These are phyloP conservation scores for cattle (Bos taurus) DNA, from an alignment of 2,113 vertebrate genomes.

Conservation along the genomic window DNA sequence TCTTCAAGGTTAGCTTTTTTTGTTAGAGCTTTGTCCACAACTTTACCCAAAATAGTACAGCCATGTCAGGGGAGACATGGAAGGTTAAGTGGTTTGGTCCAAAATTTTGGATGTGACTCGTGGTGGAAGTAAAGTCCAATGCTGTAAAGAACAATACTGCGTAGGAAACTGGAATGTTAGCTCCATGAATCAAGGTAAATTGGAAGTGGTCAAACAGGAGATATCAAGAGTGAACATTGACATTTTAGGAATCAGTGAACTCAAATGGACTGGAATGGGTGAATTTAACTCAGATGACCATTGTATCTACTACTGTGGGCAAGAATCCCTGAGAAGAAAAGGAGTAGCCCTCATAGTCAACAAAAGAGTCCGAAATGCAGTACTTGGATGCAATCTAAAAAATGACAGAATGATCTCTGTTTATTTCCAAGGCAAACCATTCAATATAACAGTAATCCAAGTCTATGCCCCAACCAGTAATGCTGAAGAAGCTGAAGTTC, in stretches of 20 bases:
- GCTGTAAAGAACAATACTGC: background rate
- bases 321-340: background rate
- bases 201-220: background rate
- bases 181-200: background rate
- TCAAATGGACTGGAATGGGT: background rate
- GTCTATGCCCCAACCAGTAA: background rate
- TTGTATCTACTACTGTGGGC: background rate
- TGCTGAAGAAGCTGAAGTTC: background rate
- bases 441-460: background rate
- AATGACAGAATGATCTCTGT: background rate
- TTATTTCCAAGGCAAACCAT: background rate
- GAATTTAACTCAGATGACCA: background rate
- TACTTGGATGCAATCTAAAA: background rate
- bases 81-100: background rate
- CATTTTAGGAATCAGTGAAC: background rate
- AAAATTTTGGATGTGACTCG: background rate
- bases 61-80: background rate
- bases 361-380: accelerated
- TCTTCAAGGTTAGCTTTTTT: background rate
- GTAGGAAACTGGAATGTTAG: background rate
- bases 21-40: background rate
- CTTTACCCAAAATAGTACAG: background rate
- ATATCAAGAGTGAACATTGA: background rate
- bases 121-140: background rate
- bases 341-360: background rate